Evolutionary conservation across 2,888 invertebrate genomes (phyloP), one percentile per base, ranked within the genome.

Genomic region (Coecobrya sp.): DNA sequence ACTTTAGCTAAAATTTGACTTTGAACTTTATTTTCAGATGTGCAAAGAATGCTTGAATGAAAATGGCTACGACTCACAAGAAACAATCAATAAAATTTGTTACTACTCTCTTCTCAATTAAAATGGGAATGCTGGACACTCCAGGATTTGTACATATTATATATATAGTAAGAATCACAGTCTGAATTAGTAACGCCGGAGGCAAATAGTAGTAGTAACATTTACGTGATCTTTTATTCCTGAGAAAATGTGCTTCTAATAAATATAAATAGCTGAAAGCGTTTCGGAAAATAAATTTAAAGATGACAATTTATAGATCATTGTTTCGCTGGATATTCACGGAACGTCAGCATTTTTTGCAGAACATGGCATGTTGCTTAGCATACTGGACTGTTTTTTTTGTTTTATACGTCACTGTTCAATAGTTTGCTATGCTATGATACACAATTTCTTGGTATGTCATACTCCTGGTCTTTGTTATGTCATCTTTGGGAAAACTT

Each of bases 361-460:
- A n/a, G n/a, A n/a, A n/a, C n/a, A n/a, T n/a, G n/a, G n/a, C n/a
- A n/a, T n/a, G n/a, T n/a, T n/a, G n/a, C n/a, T n/a, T n/a, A n/a
- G n/a, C n/a, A n/a, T n/a, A n/a, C n/a, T n/a, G n/a, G n/a, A n/a
- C n/a, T n/a, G n/a, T n/a, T n/a, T 59, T 59, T 22, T 59, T 3
- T 19, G n/a, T 25, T 65, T 27, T 19, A 65, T 11, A 25, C 27
- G 65, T 27, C 25, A 65, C 5, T 65, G n/a, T 25, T n/a, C 65
- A 59, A 13, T 59, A 19, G 7, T 36, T 49, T 10, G 49, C 11
- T 11, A 49, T 13, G 49, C 11, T 49, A 1, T 10, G 49, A 13
- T 65, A 27, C 13, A 2, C 11, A 65, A 65, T 25, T 65, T 65
- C 65, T 59, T 65, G 65, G 65, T 65, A 27, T 65, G 65, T 25